Evolutionary conservation across 2,797 vertebrate genomes (phyloP), one percentile per base, ranked within the genome.

Genomic region (Acanthis flammea): DNA sequence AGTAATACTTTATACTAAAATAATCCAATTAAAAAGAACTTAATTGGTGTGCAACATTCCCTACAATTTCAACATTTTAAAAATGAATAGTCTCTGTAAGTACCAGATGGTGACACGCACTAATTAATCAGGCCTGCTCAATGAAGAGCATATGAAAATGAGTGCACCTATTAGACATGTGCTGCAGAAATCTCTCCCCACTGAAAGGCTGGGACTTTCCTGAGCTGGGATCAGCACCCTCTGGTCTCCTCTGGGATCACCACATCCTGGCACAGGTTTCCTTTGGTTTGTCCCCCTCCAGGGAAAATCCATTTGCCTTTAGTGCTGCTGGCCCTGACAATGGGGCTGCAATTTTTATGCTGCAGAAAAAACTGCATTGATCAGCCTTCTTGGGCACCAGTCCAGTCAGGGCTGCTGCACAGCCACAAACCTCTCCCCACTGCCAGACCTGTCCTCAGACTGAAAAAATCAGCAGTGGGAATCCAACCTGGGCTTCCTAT

Each of bases 51-150:
- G 97, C 97, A 97, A 95, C 96, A 97, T 98, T 98, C 97, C 96
- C 96, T 98, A 95, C 97, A 98, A 98, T 98, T 98, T 97, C 97
- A 97, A 97, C 96, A 97, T 97, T 98, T 98, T 94, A 96, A 97
- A 98, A 98, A 98, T 98, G 97, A 98, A 97, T 96, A 98, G 96
- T 97, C 96, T 97, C 75, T 67, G 92, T 98, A 98, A 98, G 96
- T 97, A 97, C 96, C 97, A 98, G 97, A 98, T 97, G 97, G 97
- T 97, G 96, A 97, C 97, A 98, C 4, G 80, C 95, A 96, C 97
- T 98, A 98, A 98, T 98, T 98, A 98, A 98, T 97, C 97, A 97
- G 96, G 94, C 92, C 97, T 95, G 94, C 96, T 97, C 97, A 95
- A 87, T 97, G 97, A 97, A 97, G 95, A 96, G 94, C 95, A 95